phyloP scores from a whole-genome alignment of 2,797 vertebrate genomes.

The Alauda arvensis region DNA sequence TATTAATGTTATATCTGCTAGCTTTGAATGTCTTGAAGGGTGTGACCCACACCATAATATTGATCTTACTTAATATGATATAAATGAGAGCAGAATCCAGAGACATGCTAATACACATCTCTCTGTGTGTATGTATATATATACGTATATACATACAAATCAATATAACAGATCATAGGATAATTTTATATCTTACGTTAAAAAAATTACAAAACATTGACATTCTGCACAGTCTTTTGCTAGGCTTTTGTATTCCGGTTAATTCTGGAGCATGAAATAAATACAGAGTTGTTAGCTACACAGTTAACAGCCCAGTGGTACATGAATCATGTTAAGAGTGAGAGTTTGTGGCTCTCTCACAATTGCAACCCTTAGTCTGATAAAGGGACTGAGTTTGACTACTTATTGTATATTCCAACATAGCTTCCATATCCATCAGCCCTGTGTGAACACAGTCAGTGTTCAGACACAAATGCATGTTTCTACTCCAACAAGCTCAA shows the following conservation, averaged over 20 bases:
- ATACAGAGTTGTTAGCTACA: background rate
- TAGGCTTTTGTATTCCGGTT: background rate
- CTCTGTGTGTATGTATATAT: accelerated
- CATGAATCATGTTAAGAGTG: background rate
- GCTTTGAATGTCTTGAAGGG: background rate
- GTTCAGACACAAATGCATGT: background rate
- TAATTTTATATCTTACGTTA: background rate
- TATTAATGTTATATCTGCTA: background rate
- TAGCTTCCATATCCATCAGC: background rate
- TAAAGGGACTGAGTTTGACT: background rate
- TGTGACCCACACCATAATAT: background rate
- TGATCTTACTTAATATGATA: background rate
- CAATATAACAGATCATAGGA: background rate
- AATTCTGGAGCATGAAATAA: background rate
- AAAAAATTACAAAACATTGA: background rate
- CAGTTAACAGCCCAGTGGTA: background rate
- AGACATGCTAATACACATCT: background rate
- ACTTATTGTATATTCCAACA: background rate
- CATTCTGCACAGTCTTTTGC: background rate
- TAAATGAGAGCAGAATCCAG: background rate
- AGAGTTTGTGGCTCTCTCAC: background rate
- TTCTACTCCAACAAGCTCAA: background rate
- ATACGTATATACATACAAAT: background rate
- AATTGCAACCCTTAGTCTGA: background rate
- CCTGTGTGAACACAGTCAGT: background rate